Evolutionary conservation across 2,797 vertebrate genomes (phyloP), one percentile per base, ranked within the genome.

Genomic region (Tachyglossus aculeatus): DNA sequence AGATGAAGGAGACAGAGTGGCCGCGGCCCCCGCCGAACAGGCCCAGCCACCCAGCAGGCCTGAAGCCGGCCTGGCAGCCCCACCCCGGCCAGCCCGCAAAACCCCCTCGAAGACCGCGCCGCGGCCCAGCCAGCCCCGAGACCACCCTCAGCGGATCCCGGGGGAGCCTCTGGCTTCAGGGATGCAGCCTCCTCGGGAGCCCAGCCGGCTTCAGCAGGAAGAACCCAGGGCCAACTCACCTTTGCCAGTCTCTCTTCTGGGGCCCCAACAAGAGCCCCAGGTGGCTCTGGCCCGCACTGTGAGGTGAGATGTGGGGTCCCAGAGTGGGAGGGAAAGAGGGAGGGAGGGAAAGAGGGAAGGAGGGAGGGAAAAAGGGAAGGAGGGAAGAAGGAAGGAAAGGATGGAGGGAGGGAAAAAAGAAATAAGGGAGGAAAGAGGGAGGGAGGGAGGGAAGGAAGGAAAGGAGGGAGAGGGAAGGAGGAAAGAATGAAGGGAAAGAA

Each of bases 201-300:
- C 12, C 2, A 5, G 12, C 10, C 38, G 27, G 18, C 27, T 22
- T 37, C 11, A 19, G 15, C 38, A n/a, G n/a, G n/a, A n/a, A n/a
- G n/a, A n/a, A n/a, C n/a, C n/a, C 89, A 11, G 31, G 47, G 63
- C 71, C 38, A 73, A 84, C 1, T 73, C 94, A 88, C 32, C 87
- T 90, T 15, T 81, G 92, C 39, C 93, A 88, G 45, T 87, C 91
- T 8, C 77, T 91, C 38, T 92, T 44, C 74, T 94, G 55, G 92
- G 93, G 36, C 58, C 87, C n/a, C 88, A 84, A 76, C 92, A 91
- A 13, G 91, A 83, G 16, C 83, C 87, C 6, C 82, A 88, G 31
- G 64, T 89, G 44, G 89, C 92, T 6, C 83, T 19, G 36, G 78
- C 69, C 70, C 92, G 92, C 60, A 74, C 91, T 21, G 16, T 94